These are phyloP conservation scores for Oophaga pumilio DNA, from an alignment of 2,113 vertebrate genomes.

Conservation along the genomic window DNA sequence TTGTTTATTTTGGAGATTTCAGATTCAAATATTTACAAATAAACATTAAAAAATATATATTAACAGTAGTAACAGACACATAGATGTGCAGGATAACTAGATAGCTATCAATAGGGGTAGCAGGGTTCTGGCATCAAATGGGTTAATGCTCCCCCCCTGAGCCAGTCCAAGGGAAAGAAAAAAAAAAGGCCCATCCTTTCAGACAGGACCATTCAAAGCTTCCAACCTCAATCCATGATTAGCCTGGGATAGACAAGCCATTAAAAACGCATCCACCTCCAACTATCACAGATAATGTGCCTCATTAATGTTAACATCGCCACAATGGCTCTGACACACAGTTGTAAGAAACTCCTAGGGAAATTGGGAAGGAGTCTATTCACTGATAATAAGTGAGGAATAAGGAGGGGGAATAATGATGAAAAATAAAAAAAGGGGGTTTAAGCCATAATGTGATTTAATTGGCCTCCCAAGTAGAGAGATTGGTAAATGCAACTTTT, in stretches of 20 bases:
- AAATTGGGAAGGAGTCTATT: slow-evolving; percentile 63
- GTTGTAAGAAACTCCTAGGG: slow-evolving; percentile 67
- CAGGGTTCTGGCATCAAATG: neutral
- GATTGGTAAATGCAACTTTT: slow-evolving; percentile 57
- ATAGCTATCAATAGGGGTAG: neutral
- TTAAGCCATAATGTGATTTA: slow-evolving; percentile 62
- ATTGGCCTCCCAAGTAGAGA: slow-evolving; percentile 63
- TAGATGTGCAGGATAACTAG: too few species aligned
- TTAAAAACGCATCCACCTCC: slow-evolving; percentile 75
- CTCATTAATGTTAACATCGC: slow-evolving; percentile 68
- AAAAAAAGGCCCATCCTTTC: slow-evolving; percentile 41
- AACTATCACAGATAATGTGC: slow-evolving; percentile 72
- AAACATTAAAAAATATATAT: neutral
- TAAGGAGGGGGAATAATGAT: neutral
- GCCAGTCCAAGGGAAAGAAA: slow-evolving; percentile 1
- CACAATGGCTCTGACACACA: slow-evolving; percentile 67
- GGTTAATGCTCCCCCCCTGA: neutral
- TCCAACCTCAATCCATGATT: slow-evolving; percentile 70
- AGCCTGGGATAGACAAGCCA: slow-evolving; percentile 67
- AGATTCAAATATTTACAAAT: neutral
- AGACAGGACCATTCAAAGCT: slow-evolving; percentile 55
- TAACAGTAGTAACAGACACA: too few species aligned
- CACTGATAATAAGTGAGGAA: slow-evolving; percentile 49
- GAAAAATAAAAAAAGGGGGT: slow-evolving; percentile 43
- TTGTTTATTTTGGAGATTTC: too few species aligned